These are phyloP conservation scores for Eubasilissa regina DNA, from an alignment of 1,140 invertebrate species.

Conservation along the genomic window DNA sequence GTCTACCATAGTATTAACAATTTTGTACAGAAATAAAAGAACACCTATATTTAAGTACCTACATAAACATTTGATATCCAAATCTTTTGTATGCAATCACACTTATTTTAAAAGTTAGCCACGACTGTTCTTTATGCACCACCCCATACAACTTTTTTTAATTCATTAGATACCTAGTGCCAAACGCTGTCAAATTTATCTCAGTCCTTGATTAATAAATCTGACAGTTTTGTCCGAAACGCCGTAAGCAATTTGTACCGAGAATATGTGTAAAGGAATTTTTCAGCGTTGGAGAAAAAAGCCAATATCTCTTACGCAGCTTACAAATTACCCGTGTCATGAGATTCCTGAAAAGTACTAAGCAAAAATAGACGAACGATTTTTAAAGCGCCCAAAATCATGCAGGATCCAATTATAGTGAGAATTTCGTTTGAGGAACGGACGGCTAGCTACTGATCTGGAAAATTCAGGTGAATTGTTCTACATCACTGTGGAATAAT, in stretches of 20 bases:
- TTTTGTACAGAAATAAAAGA: too few species aligned
- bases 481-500: not conserved
- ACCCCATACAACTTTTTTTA: too few species aligned
- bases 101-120: too few species aligned
- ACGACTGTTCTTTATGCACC: too few species aligned
- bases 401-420: not conserved
- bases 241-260: too few species aligned
- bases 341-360: not conserved
- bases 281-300: not conserved
- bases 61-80: too few species aligned
- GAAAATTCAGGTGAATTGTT: not conserved
- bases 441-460: not conserved
- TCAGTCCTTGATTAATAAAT: too few species aligned
- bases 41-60: too few species aligned
- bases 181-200: not conserved
- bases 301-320: not conserved
- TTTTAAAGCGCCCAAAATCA: not conserved
- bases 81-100: too few species aligned
- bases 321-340: not conserved
- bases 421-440: conserved; percentile 4
- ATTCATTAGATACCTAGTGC: not conserved
- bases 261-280: too few species aligned
- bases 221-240: too few species aligned
- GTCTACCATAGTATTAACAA: too few species aligned
- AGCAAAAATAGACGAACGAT: conserved; percentile 5